A percentile compares a stretch with the other conserved stretches of the same genome.
phyloP scores from a whole-genome alignment of 1,140 invertebrate species.

The Drosophila oshimai region DNA sequence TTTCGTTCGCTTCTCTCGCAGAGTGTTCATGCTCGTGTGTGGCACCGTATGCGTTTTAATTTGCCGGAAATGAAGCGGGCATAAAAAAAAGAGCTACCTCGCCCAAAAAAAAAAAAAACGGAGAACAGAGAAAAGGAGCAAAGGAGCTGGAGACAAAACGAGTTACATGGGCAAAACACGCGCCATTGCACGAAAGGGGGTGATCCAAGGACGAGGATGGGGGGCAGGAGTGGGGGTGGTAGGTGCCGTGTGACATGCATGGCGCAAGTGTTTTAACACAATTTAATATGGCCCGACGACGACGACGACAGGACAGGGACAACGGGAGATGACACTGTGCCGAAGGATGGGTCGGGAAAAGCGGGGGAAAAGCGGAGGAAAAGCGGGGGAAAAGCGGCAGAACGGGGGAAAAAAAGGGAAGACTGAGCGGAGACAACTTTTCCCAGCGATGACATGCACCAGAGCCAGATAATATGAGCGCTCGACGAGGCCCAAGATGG shows the following conservation, averaged over 20 bases:
- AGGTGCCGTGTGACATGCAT: conserved; percentile 49
- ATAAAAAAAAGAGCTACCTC: conserved; percentile 36
- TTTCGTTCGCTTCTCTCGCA: background rate
- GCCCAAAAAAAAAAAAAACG: background rate
- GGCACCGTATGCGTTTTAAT: conserved; percentile 59
- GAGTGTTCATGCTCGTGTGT: conserved; percentile 4
- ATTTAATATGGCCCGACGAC: conserved; percentile 73
- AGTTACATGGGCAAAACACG: conserved; percentile 61
- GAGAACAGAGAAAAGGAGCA: background rate
- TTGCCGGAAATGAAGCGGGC: conserved; percentile 63
- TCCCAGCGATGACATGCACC: conserved; percentile 63
- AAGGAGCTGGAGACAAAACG: conserved; percentile 30
- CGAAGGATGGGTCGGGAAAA: too few species aligned
- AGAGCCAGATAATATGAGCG: conserved; percentile 60
- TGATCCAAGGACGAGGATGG: background rate
- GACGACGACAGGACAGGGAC: conserved; percentile 39
- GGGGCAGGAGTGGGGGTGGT: background rate
- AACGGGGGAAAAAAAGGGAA: conserved; percentile 10
- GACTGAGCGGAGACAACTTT: conserved; percentile 52
- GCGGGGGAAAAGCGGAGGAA: background rate
- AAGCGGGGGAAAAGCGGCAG: background rate
- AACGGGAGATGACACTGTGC: conserved; percentile 33
- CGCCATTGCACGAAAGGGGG: conserved; percentile 49
- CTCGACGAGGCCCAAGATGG: conserved; percentile 30
- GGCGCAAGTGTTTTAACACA: conserved; percentile 77